Evolutionary conservation across 2,113 vertebrate species (phyloP).

Genomic region (Calyptommatus sinebrachiatus): DNA sequence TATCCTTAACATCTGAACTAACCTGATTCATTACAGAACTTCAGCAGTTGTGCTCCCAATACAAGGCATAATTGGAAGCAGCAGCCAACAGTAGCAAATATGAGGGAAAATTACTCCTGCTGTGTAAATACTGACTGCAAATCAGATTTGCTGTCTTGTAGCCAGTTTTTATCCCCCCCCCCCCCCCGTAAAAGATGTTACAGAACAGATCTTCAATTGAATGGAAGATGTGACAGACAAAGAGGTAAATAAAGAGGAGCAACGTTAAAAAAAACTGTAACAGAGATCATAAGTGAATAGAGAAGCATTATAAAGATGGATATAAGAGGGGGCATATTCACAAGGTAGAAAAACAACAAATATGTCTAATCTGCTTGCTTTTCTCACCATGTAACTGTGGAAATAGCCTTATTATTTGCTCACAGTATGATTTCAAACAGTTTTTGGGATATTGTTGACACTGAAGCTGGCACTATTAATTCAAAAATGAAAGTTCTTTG

Average conservation of each 20-base stretch:
- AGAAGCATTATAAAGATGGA: slow-evolving; percentile 2
- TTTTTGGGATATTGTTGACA: slow-evolving; percentile 14
- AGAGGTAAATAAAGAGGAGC: slow-evolving; percentile 21
- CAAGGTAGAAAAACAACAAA: slow-evolving; percentile 4
- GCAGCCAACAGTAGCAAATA: slow-evolving; percentile 65
- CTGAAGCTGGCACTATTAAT: not conserved
- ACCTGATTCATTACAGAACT: slow-evolving; percentile 66
- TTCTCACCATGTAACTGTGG: slow-evolving; percentile 1
- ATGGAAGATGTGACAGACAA: slow-evolving; percentile 20
- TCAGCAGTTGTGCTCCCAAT: slow-evolving; percentile 57
- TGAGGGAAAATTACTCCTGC: slow-evolving; percentile 57
- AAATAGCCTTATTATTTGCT: slow-evolving; percentile 8
- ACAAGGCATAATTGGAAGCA: slow-evolving; percentile 70
- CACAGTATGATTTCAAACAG: not conserved
- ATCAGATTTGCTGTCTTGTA: slow-evolving; percentile 54
- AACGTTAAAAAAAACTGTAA: slow-evolving; percentile 11
- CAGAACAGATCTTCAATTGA: slow-evolving; percentile 45
- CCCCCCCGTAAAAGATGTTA: slow-evolving; percentile 38
- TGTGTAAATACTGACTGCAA: slow-evolving; percentile 59
- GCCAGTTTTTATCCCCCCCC: slow-evolving; percentile 39
- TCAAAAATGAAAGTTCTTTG: not conserved
- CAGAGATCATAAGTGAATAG: slow-evolving; percentile 38
- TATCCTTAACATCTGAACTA: slow-evolving; percentile 55
- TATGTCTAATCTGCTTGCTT: slow-evolving; percentile 8
- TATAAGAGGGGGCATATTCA: not conserved